Evolutionary conservation across 2,113 vertebrate species (phyloP).

Genomic region (Emydocephalus ijimae): DNA sequence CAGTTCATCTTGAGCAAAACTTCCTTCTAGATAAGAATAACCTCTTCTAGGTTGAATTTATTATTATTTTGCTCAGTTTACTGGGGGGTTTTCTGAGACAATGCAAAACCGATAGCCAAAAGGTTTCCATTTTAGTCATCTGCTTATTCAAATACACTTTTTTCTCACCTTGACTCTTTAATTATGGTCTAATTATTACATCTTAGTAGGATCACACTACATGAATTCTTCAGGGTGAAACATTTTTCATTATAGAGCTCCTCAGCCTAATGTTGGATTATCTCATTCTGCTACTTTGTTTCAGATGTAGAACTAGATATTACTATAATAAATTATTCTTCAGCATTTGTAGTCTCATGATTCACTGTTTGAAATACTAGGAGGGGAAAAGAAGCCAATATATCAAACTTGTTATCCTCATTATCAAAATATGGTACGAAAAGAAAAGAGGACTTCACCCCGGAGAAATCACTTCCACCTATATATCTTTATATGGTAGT

Average conservation of each 20-base stretch:
- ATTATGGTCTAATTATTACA: conserved; percentile 43
- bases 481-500: conserved; percentile 30
- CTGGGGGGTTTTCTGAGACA: neutral
- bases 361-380: conserved; percentile 42
- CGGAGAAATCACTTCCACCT: conserved; percentile 54
- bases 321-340: conserved; percentile 51
- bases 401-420: conserved; percentile 48
- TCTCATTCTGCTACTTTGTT: conserved; percentile 33
- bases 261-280: conserved; percentile 24
- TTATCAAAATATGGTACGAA: conserved; percentile 47
- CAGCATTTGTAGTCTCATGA: conserved; percentile 37
- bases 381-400: conserved; percentile 32
- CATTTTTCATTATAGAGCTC: conserved; percentile 26
- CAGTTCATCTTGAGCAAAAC: conserved; percentile 6
- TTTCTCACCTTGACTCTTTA: conserved; percentile 18
- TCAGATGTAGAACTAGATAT: conserved; percentile 40
- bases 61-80: conserved; percentile 31
- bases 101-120: conserved; percentile 24
- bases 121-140: conserved; percentile 32
- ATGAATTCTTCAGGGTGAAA: neutral
- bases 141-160: conserved; percentile 51
- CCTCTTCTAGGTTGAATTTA: conserved; percentile 22
- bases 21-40: conserved; percentile 23
- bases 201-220: conserved; percentile 14
- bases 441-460: conserved; percentile 50